Evolutionary conservation across 1,140 invertebrate species (phyloP), one percentile per base, ranked within the genome.

Genomic region (Pantala flavescens): DNA sequence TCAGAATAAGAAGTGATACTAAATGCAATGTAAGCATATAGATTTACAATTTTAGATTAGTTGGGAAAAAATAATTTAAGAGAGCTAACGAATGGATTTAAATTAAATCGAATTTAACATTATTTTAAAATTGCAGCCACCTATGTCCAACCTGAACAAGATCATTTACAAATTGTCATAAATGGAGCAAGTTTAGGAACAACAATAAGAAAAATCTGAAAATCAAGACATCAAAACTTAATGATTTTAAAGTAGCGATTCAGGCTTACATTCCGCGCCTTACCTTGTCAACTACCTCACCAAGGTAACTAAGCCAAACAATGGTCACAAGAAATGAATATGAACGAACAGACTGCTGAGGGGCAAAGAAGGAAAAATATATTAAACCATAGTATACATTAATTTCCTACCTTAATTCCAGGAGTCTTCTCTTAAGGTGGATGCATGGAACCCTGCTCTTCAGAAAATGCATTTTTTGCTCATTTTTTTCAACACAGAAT

Each of bases 401-500:
- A 63, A 19, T 63, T 63, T 63, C 49, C 49, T 63, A 63, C 49
- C 49, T 63, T 63, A 63, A 19, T 19, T 63, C 49, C 49, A 63
- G 49, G 49, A 63, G 49, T 63, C 49, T 63, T 63, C 49, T 63
- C 49, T 63, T 63, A 63, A 63, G 49, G 49, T 63, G 49, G 49
- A 19, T 63, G 49, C 49, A 63, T 63, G 49, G 49, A 63, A 63
- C 49, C 49, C 49, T 63, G 49, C 49, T 63, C 49, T 63, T 63
- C 49, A 63, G 49, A 63, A 63, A 63, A 63, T 63, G 14, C 49
- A 63, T 63, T 63, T 36, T 63, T 63, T 63, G 49, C 49, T 63
- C 49, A 63, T 63, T 63, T 63, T 36, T 63, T 63, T 63, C 49
- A 63, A 63, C 49, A 63, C 49, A 63, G 49, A 63, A 63, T 63